Percentiles rank a stretch among this genome's conserved stretches.
Evolutionary conservation across 1,140 invertebrate genomes (phyloP).

Genomic region (Lepidurus packardi): DNA sequence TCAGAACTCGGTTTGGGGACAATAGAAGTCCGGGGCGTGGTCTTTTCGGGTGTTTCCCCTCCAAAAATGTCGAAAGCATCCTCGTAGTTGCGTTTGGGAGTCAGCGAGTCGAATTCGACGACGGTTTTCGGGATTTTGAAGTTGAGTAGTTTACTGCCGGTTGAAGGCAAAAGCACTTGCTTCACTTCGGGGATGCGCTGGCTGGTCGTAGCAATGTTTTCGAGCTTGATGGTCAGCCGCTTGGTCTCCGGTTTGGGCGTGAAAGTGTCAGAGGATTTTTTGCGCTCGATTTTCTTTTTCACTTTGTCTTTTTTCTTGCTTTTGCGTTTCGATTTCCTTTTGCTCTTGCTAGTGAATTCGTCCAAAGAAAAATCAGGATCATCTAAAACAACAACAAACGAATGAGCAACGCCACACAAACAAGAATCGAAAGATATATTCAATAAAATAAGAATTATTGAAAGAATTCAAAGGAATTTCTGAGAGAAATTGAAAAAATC

Average conservation of each 20-base stretch:
- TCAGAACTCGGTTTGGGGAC: constrained; percentile 36
- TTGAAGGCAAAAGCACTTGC: background rate
- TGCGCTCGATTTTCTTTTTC: constrained; percentile 3
- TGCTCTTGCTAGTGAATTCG: background rate
- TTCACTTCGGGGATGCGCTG: background rate
- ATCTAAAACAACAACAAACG: background rate
- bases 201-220: background rate
- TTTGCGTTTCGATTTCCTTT: background rate
- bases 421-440: background rate
- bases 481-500: background rate
- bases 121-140: background rate
- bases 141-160: background rate
- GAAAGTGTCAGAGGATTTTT: background rate
- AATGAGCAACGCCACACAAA: background rate
- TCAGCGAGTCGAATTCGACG: background rate
- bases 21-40: background rate
- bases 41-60: background rate
- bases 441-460: background rate
- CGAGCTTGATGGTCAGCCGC: too few relatives aligned
- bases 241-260: background rate
- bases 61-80: background rate
- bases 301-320: background rate
- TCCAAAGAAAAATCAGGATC: background rate
- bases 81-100: background rate
- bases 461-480: background rate